Percentiles rank a stretch among this genome's conserved stretches.
Conservation (phyloP, 2,797 vertebrate species). For the Hippocampus kuda region DNA sequence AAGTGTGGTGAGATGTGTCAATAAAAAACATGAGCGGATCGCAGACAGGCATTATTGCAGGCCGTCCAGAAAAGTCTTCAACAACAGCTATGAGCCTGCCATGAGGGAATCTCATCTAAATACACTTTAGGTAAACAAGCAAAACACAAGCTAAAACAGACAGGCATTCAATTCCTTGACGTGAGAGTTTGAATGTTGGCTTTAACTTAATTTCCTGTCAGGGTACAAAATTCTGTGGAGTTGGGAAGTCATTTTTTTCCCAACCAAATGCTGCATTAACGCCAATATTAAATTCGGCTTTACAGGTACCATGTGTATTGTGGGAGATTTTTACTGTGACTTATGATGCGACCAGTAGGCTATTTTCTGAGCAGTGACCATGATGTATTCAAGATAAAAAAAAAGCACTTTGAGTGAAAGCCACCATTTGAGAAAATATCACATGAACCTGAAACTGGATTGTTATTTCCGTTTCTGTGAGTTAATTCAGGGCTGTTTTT, state of each 20-base stretch:
- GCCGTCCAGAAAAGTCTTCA: background rate
- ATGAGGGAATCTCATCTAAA: constrained; percentile 4
- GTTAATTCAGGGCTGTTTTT: background rate
- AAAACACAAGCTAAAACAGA: background rate
- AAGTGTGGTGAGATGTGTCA: constrained; percentile 14
- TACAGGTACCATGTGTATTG: background rate
- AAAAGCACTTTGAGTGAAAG: background rate
- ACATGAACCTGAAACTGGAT: background rate
- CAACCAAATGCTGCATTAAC: background rate
- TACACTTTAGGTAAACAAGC: background rate
- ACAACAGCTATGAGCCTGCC: constrained; percentile 12
- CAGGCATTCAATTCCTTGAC: background rate
- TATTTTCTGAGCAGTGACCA: too few relatives aligned
- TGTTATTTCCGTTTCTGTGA: background rate
- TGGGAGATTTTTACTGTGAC: too few relatives aligned
- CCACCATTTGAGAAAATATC: background rate
- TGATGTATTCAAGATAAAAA: too few relatives aligned
- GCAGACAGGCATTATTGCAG: too few relatives aligned
- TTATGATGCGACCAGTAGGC: too few relatives aligned
- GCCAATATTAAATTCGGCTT: background rate
- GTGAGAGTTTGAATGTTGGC: background rate
- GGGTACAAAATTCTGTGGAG: background rate
- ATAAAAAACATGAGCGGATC: too few relatives aligned
- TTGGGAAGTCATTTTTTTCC: background rate
- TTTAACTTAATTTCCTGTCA: background rate